Evolutionary conservation across 2,113 vertebrate species (phyloP).

Genomic region (Gymnogyps californianus): DNA sequence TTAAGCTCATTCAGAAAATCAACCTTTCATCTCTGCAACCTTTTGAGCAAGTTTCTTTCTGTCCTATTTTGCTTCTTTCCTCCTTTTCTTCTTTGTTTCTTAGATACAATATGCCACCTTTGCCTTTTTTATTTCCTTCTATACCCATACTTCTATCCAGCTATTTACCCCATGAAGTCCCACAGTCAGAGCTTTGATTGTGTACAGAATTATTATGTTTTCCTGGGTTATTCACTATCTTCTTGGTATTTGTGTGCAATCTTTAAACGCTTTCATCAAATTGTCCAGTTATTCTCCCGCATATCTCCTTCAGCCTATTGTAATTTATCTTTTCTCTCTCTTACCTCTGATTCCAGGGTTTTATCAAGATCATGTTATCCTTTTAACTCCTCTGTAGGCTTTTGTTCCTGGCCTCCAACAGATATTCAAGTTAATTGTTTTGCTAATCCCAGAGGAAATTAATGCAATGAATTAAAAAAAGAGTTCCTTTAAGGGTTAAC

Average conservation of each 20-base stretch:
- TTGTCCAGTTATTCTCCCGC: not conserved
- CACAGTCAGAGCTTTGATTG: not conserved
- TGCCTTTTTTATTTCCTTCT: not conserved
- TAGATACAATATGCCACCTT: not conserved
- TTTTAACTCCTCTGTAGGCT: not conserved
- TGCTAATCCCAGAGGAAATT: not conserved
- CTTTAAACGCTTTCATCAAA: not conserved
- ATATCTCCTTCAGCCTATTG: not conserved
- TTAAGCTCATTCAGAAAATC: not conserved
- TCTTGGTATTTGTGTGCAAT: not conserved
- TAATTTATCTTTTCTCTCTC: not conserved
- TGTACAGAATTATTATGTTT: not conserved
- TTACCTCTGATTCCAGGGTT: not conserved
- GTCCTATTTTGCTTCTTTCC: not conserved
- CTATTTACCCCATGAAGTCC: not conserved
- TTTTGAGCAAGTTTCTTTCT: not conserved
- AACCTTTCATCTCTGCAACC: not conserved
- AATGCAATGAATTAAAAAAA: not conserved
- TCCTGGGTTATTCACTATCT: not conserved
- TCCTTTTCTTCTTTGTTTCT: not conserved
- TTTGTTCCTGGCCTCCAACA: not conserved
- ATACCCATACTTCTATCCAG: not conserved
- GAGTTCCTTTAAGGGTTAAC: not conserved
- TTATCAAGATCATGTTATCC: not conserved
- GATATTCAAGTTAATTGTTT: not conserved